phyloP scores from a whole-genome alignment of 1,140 invertebrate species.

The Ridgeia piscesae region DNA sequence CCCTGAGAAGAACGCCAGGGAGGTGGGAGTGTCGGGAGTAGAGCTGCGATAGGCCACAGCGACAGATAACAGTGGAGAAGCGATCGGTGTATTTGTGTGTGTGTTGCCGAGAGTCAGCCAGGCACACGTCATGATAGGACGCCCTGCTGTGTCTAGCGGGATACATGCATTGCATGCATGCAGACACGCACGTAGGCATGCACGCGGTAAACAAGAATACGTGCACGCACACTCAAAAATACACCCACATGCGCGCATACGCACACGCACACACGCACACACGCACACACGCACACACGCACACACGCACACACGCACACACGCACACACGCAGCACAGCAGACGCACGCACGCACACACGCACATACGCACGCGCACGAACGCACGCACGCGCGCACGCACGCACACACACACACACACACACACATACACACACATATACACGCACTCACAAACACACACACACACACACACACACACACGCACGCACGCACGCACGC shows the following conservation, averaged over 20 bases:
- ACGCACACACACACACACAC: no score
- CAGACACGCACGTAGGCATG: no score
- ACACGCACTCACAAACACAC: slow-evolving; percentile 5
- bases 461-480: slow-evolving; percentile 19
- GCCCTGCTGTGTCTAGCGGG: neutral
- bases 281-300: slow-evolving; percentile 22
- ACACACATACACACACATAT: neutral
- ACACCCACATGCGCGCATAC: neutral
- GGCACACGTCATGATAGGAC: neutral
- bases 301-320: slow-evolving; percentile 28
- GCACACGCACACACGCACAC: slow-evolving; percentile 1
- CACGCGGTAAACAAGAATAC: no score
- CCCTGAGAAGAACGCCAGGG: neutral
- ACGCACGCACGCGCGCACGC: no score
- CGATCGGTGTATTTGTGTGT: neutral
- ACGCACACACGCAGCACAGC: neutral
- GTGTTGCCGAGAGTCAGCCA: neutral
- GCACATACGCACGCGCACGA: no score
- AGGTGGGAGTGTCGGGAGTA: neutral
- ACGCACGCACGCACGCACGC: neutral
- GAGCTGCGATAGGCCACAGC: neutral
- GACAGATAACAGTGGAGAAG: neutral
- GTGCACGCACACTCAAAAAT: neutral
- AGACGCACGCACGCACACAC: no score
- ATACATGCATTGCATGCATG: neutral